Conservation (phyloP, 2,113 vertebrate genomes). For the Sylvia atricapilla region DNA sequence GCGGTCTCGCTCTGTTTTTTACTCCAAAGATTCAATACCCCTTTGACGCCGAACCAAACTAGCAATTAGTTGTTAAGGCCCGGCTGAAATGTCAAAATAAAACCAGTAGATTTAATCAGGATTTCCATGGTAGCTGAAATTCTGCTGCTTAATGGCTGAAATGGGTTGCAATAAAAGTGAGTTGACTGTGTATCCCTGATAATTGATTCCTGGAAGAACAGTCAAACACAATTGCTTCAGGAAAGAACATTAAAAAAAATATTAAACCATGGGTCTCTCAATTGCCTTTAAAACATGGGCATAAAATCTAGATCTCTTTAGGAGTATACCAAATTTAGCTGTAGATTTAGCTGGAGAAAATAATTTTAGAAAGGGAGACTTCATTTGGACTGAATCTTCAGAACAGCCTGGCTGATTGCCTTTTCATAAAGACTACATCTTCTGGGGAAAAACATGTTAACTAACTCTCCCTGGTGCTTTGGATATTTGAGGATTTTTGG, state of each 20-base stretch:
- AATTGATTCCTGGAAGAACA: constrained; percentile 36
- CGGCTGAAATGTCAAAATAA: constrained; percentile 8
- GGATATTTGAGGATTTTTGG: not conserved
- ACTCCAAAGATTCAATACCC: not conserved
- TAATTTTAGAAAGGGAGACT: not conserved
- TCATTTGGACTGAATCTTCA: not conserved
- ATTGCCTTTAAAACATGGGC: not conserved
- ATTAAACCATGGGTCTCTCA: not conserved
- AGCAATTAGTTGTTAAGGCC: constrained; percentile 33
- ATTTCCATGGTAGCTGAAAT: constrained; percentile 41
- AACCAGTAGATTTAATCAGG: constrained; percentile 5
- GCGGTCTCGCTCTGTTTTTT: not conserved
- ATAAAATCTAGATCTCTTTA: constrained; percentile 29
- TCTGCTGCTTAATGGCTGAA: not conserved
- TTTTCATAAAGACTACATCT: not conserved
- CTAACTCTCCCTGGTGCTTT: not conserved
- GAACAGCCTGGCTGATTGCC: not conserved
- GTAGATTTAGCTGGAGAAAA: not conserved
- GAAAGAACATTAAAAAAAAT: constrained; percentile 23
- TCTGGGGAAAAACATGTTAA: not conserved
- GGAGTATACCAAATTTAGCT: not conserved
- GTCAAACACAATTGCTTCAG: constrained; percentile 10
- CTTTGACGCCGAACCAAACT: not conserved
- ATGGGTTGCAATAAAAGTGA: not conserved
- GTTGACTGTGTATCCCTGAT: not conserved